Percentiles rank a stretch among this genome's conserved stretches.
phyloP scores from a whole-genome alignment of 2,113 vertebrate species.

The Apeltes quadracus region DNA sequence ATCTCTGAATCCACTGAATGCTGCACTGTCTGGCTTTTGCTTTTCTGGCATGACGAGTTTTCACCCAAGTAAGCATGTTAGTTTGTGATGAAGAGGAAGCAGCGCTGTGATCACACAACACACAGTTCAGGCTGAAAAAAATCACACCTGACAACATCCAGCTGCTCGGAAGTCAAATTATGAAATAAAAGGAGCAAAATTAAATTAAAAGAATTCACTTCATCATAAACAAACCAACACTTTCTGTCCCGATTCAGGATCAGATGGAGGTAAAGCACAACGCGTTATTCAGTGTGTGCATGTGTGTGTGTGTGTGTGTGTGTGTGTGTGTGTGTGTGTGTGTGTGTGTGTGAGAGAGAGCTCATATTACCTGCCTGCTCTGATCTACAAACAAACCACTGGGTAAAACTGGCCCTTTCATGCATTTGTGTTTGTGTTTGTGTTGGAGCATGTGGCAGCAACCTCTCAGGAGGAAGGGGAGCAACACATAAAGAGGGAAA shows the following conservation, averaged over 20 bases:
- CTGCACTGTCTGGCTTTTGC: slow-evolving; percentile 11
- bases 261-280: slow-evolving; percentile 40
- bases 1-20: slow-evolving; percentile 40
- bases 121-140: slow-evolving; percentile 9
- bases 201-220: slow-evolving; percentile 29
- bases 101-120: slow-evolving; percentile 23
- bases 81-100: slow-evolving; percentile 14
- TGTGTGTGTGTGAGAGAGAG: slow-evolving; percentile 32
- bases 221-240: neutral
- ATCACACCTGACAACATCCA: neutral
- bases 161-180: slow-evolving; percentile 6
- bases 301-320: slow-evolving; percentile 28
- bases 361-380: slow-evolving; percentile 43
- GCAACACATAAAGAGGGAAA: neutral
- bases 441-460: slow-evolving; percentile 37
- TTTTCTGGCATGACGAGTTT: slow-evolving; percentile 32
- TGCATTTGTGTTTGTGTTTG: slow-evolving; percentile 9
- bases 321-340: slow-evolving; percentile 24
- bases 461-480: slow-evolving; percentile 18
- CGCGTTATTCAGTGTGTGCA: slow-evolving; percentile 29
- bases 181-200: slow-evolving; percentile 13
- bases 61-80: slow-evolving; percentile 11
- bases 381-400: slow-evolving; percentile 50
- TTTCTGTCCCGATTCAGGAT: neutral
- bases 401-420: slow-evolving; percentile 16